Percentiles rank a stretch among this genome's conserved stretches.
phyloP scores from a whole-genome alignment of 2,888 invertebrate genomes.

The Saturnia japonica region DNA sequence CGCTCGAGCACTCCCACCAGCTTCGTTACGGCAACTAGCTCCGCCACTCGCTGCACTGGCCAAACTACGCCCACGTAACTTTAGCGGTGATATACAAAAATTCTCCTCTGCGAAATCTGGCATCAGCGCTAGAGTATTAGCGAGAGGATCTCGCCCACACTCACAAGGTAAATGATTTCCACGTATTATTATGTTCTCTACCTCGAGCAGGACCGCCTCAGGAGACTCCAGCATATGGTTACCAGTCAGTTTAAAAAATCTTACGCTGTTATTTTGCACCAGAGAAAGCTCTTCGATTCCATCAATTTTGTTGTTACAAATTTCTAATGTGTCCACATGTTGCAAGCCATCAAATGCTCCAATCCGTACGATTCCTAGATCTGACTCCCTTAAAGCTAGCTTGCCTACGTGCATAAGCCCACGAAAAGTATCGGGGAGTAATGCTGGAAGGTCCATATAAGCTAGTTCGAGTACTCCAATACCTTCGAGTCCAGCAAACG shows the following conservation, averaged over 20 bases:
- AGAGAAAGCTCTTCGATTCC: conserved; percentile 89
- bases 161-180: conserved; percentile 94
- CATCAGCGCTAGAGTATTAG: conserved; percentile 87
- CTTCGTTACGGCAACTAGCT: conserved; percentile 68
- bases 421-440: conserved; percentile 87
- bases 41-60: conserved; percentile 71
- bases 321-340: conserved; percentile 87
- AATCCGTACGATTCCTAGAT: conserved; percentile 87
- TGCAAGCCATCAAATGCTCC: conserved; percentile 90
- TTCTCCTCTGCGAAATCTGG: conserved; percentile 87
- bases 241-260: conserved; percentile 87
- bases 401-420: conserved; percentile 89
- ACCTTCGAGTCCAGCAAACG: conserved; percentile 90
- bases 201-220: conserved; percentile 86
- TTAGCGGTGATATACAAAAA: conserved; percentile 92
- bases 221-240: conserved; percentile 92
- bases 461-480: conserved; percentile 91
- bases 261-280: conserved; percentile 86
- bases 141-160: conserved; percentile 90
- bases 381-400: conserved; percentile 91
- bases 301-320: conserved; percentile 93
- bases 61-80: conserved; percentile 90
- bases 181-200: conserved; percentile 86
- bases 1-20: conserved; percentile 63
- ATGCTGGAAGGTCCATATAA: conserved; percentile 90